Evolutionary conservation across 2,113 vertebrate genomes (phyloP).

Genomic region (Phylloscopus trochilus): DNA sequence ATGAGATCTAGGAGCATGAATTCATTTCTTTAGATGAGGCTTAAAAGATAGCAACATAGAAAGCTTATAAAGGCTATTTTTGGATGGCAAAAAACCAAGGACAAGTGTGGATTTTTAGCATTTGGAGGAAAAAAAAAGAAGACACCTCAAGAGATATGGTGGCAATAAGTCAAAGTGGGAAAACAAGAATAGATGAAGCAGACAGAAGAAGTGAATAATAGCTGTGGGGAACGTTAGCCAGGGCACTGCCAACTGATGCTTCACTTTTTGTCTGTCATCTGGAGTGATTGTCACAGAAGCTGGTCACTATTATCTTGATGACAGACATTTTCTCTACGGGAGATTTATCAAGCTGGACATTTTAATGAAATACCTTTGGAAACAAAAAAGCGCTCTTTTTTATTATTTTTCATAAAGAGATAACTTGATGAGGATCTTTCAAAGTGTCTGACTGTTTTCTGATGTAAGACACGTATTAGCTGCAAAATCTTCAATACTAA

Average conservation of each 20-base stretch:
- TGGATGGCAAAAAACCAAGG: neutral
- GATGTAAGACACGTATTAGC: neutral
- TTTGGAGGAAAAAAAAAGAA: neutral
- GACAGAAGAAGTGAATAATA: neutral
- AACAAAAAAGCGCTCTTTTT: neutral
- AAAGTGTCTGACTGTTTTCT: neutral
- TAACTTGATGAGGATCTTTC: neutral
- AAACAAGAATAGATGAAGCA: neutral
- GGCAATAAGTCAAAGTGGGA: neutral
- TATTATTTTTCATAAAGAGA: neutral
- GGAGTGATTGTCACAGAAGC: neutral
- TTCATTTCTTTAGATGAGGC: neutral
- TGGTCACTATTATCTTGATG: neutral
- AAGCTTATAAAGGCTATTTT: neutral
- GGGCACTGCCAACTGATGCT: neutral
- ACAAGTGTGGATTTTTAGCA: neutral
- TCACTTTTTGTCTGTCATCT: neutral
- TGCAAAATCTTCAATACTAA: neutral
- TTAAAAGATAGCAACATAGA: neutral
- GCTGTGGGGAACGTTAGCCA: neutral
- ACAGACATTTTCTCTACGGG: neutral
- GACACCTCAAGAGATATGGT: neutral
- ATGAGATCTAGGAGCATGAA: neutral
- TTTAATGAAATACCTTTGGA: slow-evolving; percentile 14
- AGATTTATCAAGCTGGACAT: neutral